Conservation (phyloP, 2,797 vertebrate genomes). For the Enteromius argenteus region DNA sequence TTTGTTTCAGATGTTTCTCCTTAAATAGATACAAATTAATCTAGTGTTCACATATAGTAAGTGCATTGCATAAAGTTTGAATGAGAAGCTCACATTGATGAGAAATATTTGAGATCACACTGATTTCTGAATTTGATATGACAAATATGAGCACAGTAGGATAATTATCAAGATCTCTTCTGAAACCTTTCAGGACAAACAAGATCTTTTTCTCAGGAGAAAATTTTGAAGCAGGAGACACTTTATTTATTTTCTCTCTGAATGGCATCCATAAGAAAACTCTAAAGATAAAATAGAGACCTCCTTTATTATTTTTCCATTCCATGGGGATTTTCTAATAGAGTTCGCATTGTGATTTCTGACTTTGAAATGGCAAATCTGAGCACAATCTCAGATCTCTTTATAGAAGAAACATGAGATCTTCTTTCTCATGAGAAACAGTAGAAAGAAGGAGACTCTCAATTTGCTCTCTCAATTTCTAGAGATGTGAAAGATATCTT, state of each 20-base stretch:
- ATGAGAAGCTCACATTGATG: no score
- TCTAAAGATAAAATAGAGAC: background rate
- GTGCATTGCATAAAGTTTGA: background rate
- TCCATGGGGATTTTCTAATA: background rate
- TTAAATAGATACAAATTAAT: background rate
- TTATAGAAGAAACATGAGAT: background rate
- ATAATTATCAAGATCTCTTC: background rate
- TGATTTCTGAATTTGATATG: background rate
- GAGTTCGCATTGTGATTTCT: background rate
- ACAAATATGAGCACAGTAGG: background rate
- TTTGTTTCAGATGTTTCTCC: slow-evolving; percentile 1
- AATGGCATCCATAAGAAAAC: background rate
- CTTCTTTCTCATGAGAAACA: background rate
- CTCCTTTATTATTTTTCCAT: background rate
- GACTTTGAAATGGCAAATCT: background rate
- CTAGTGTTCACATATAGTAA: background rate
- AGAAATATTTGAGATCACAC: background rate
- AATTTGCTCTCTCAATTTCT: background rate
- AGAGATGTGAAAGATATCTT: background rate
- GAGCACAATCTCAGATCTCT: background rate
- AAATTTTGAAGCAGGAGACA: background rate
- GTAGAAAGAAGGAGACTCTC: background rate
- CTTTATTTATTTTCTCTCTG: background rate
- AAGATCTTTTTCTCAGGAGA: background rate
- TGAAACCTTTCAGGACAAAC: background rate